Evolutionary conservation across 2,797 vertebrate species (phyloP), one percentile per base, ranked within the genome.

Genomic region (Bradypus variegatus): DNA sequence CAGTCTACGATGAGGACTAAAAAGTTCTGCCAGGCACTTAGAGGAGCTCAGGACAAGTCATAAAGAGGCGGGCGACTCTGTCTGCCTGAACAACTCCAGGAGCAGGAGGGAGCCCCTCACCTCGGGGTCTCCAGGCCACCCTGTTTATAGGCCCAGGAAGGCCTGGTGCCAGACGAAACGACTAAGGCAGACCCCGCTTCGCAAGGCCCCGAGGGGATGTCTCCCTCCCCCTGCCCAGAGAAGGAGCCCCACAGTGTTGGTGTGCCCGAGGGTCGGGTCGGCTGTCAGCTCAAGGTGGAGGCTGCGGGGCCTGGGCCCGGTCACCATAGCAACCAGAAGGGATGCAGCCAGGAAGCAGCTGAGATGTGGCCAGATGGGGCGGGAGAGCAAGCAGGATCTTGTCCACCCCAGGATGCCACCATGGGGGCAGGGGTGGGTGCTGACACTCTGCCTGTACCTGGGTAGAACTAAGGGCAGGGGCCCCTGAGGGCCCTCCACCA

Each of bases 281-380:
- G 41, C 41, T 45, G 41, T 45, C 41, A 45, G 41, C 41, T 45
- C 5, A 6, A 19, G 55, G 18, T 58, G 55, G 55, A 7, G 27
- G 84, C 67, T 76, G 70, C 67, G 10, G 31, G 45, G 75, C 80
- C 3, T 64, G 21, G 78, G n/a, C 76, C 8, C 2, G 5, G 91
- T 96, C 3, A 7, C 92, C 93, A 94, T 92, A 80, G 90, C 84
- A 95, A 96, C 94, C 86, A 90, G 85, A 64, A 15, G 67, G 45
- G 87, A 21, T 58, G 81, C 2, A 0, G 70, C 82, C 5, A 18
- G 50, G 78, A 91, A 67, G 48, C 50, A 50, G 79, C 76, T 29
- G 79, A 36, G 89, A 19, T 48, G 79, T 1, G 0, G 72, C 80
- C 21, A 38, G 83, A 91, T 75, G 67, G 48, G 84, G 38, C 69